phyloP scores from a whole-genome alignment of 2,888 invertebrate genomes.

The Chrysolina oricalcia region DNA sequence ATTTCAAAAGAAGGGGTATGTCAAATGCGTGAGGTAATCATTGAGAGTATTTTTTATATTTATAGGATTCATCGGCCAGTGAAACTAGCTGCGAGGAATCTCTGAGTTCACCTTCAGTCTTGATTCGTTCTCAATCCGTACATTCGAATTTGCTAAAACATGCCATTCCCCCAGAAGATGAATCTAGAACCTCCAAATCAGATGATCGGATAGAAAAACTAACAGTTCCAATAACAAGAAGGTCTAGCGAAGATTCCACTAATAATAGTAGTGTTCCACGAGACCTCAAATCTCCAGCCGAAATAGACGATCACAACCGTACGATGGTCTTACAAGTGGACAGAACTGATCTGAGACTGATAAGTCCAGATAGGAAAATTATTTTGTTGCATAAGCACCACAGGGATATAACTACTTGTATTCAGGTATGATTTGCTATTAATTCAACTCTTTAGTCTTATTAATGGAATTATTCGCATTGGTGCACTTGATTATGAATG shows the following conservation, averaged over 20 bases:
- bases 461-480: too few species aligned
- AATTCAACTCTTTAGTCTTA: too few species aligned
- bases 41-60: background rate
- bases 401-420: slow-evolving; percentile 91
- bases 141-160: slow-evolving; percentile 54
- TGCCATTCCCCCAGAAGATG: slow-evolving; percentile 16
- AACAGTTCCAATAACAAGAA: slow-evolving; percentile 1
- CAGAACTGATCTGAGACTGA: slow-evolving; percentile 88
- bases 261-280: slow-evolving; percentile 37
- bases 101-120: slow-evolving; percentile 29
- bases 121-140: slow-evolving; percentile 60
- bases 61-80: slow-evolving; percentile 60
- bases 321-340: slow-evolving; percentile 96
- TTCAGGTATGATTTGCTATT: slow-evolving; percentile 74
- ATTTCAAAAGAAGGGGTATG: too few species aligned
- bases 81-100: slow-evolving; percentile 55
- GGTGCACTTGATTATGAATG: too few species aligned
- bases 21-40: too few species aligned
- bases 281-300: slow-evolving; percentile 49
- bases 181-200: slow-evolving; percentile 2
- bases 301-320: slow-evolving; percentile 82
- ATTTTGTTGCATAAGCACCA: slow-evolving; percentile 90
- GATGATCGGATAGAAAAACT: slow-evolving; percentile 4
- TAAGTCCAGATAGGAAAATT: slow-evolving; percentile 94
- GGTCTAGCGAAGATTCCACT: slow-evolving; percentile 29